phyloP scores from a whole-genome alignment of 2,888 invertebrate genomes.

The Lepidochitona cinerea region DNA sequence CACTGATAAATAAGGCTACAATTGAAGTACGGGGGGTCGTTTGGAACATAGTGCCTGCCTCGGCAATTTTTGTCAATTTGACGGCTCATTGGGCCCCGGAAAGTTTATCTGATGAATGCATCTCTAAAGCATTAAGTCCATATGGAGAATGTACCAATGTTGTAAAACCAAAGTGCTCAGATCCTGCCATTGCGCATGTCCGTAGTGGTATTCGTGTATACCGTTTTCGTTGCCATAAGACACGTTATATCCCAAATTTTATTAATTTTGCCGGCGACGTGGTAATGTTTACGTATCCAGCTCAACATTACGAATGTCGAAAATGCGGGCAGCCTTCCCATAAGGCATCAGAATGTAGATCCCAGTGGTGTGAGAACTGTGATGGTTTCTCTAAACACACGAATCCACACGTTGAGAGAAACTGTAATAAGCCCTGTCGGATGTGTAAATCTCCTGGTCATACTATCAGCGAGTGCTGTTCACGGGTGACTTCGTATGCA shows the following conservation, averaged over 20 bases:
- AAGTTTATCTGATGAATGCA: background rate
- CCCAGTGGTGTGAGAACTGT: background rate
- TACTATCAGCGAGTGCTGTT: too few species aligned
- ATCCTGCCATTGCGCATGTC: background rate
- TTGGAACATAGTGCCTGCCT: background rate
- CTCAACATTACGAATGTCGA: background rate
- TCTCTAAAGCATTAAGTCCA: background rate
- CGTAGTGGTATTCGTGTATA: background rate
- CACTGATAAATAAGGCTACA: background rate
- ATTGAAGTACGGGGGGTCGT: background rate
- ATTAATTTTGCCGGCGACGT: background rate
- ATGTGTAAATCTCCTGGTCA: too few species aligned
- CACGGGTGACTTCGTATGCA: too few species aligned
- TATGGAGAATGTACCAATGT: background rate
- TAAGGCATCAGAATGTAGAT: background rate
- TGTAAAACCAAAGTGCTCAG: background rate
- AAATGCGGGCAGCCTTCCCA: background rate
- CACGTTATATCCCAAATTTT: background rate
- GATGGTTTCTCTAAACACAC: background rate
- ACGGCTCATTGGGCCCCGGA: background rate
- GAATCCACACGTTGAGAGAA: too few species aligned
- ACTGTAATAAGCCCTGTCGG: too few species aligned
- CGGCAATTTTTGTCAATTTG: background rate
- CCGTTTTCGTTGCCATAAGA: background rate
- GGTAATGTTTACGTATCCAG: background rate